Percentiles rank a stretch among this genome's conserved stretches.
Evolutionary conservation across 2,888 invertebrate species (phyloP).

Genomic region (Trachelus tabidus): DNA sequence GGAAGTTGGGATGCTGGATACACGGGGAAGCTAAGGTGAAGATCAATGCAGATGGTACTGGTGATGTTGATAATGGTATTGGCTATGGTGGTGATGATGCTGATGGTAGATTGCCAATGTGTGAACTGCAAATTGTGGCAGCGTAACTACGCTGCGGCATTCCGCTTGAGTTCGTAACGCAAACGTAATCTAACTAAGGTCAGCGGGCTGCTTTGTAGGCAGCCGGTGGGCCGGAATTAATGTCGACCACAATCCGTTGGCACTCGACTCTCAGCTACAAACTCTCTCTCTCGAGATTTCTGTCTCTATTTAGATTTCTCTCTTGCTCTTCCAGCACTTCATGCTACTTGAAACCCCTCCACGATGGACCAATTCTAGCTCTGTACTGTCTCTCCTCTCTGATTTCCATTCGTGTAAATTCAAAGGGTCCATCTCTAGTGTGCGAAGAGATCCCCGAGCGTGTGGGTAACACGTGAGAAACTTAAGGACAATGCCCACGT

Average conservation of each 20-base stretch:
- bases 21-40: no score
- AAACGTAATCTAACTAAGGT: conserved; percentile 56
- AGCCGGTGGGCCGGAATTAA: conserved; percentile 50
- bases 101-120: conserved; percentile 25
- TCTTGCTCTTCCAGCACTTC: not conserved
- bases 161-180: conserved; percentile 54
- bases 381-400: not conserved
- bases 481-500: not conserved
- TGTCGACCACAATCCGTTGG: conserved; percentile 42
- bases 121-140: conserved; percentile 48
- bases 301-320: conserved; percentile 9
- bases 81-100: no score
- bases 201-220: conserved; percentile 52
- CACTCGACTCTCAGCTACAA: conserved; percentile 27
- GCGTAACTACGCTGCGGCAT: conserved; percentile 34
- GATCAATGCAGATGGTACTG: no score
- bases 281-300: conserved; percentile 1
- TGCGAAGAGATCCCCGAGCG: not conserved
- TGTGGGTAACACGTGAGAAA: not conserved
- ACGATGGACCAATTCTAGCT: not conserved
- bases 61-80: no score
- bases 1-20: no score
- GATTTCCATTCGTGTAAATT: not conserved
- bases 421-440: not conserved
- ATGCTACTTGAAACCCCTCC: not conserved